Base-by-base conservation (phyloP, 1,140 invertebrate genomes). In the Alviniconcha marisindica region DNA sequence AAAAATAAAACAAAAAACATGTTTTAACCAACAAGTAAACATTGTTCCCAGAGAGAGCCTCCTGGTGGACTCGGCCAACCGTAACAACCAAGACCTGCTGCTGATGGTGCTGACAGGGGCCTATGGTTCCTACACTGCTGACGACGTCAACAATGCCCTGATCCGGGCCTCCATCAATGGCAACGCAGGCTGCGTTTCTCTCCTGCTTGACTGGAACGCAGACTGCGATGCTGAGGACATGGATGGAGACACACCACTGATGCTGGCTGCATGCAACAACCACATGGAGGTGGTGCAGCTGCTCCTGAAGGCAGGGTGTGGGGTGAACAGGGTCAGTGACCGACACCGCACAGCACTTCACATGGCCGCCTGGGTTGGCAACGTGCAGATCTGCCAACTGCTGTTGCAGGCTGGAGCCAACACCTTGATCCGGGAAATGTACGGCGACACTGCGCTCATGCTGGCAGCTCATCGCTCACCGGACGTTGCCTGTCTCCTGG, bases 361-460 rank as follows among this genome's bases (percentile, higher is more conserved):
- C n/a, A 82, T 82, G 81, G 81, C 81, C 18, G 38, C 71, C 33
- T 82, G 81, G 81, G 56, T 44, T 36, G 77, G 84, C 15, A 79
- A 85, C 54, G 44, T 51, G 24, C 42, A 76, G 42, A 80, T 85
- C 24, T 78, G 82, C 24, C 60, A 63, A 28, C 24, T 77, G n/a
- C 36, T 85, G 54, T 28, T 77, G 28, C 28, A 77, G 33, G 44
- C 73, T 0, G 60, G 69, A 10, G 77, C 84, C 4, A 73, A 85
- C 38, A 10, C 69, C 31, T 77, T 14, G 14, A 78, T 78, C 51
- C 40, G 36, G 40, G 84, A 85, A 38, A 66, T 63, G 40, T 82
- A 83, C 56, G 84, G 84, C 21, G 81, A 81, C 74, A 85, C 81
- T 28, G 84, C 84, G 7, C 73, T 85, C n/a, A 83, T 85, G 84